Percentiles rank a stretch among this genome's conserved stretches.
Conservation (phyloP, 1,140 invertebrate species). For the Apocrypta bakeri region DNA sequence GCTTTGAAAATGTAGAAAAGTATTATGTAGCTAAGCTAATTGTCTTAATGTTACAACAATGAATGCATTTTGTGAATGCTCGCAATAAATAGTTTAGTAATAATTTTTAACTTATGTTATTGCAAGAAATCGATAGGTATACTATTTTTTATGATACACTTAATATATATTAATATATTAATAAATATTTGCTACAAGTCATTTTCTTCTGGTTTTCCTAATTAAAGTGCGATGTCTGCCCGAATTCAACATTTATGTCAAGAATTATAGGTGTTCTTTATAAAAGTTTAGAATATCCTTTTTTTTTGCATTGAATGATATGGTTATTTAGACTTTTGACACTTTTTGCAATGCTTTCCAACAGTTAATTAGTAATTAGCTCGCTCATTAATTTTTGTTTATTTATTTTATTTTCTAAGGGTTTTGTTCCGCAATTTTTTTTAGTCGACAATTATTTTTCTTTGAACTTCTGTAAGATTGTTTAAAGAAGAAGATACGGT, state of each 20-base stretch:
- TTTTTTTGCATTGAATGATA: no score
- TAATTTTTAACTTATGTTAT: no score
- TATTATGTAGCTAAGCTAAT: neutral
- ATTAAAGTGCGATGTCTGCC: constrained; percentile 73
- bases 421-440: no score
- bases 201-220: constrained; percentile 69
- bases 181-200: constrained; percentile 74
- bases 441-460: constrained; percentile 63
- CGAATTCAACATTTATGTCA: no score
- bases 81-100: neutral
- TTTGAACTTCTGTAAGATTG: constrained; percentile 48
- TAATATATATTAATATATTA: neutral
- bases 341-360: no score
- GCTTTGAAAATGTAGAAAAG: neutral
- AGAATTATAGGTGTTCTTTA: no score
- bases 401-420: no score
- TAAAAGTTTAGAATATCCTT: no score
- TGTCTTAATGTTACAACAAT: neutral
- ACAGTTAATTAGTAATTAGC: no score
- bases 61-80: neutral
- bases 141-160: neutral
- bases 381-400: no score
- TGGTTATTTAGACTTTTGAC: no score
- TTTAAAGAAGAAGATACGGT: neutral
- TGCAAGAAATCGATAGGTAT: no score